Percentiles rank a stretch among this genome's conserved stretches.
phyloP scores from a whole-genome alignment of 2,888 invertebrate genomes.

The Agonum fuliginosum region DNA sequence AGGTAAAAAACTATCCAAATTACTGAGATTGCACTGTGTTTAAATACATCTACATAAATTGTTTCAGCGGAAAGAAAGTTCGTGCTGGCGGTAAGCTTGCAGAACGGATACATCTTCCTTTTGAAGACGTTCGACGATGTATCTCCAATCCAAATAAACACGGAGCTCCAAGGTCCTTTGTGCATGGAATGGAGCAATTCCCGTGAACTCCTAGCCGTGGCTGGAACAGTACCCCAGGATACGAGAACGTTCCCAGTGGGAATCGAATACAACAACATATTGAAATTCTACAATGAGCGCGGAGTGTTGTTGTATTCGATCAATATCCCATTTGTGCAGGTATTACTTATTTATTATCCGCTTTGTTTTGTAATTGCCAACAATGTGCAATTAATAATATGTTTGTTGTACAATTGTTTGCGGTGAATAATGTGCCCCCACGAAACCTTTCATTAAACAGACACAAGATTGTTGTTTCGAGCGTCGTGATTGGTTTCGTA shows the following conservation, averaged over 20 bases:
- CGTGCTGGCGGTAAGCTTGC: constrained; percentile 90
- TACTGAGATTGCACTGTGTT: constrained; percentile 1
- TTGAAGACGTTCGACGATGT: constrained; percentile 95
- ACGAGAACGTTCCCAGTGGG: constrained; percentile 67
- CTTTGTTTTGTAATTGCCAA: constrained; percentile 35
- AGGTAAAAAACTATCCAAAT: not conserved
- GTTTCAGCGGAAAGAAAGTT: constrained; percentile 79
- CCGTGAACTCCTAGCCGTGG: constrained; percentile 92
- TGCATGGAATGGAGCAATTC: constrained; percentile 98
- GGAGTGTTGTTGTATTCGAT: constrained; percentile 89
- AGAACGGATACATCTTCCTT: constrained; percentile 92
- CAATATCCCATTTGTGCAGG: constrained; percentile 85
- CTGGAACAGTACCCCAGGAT: constrained; percentile 80
- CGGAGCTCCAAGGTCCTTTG: constrained; percentile 86
- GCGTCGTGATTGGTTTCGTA: too few relatives aligned
- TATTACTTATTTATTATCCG: constrained; percentile 67
- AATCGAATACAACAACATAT: constrained; percentile 83
- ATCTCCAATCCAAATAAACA: constrained; percentile 89
- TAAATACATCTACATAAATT: constrained; percentile 41
- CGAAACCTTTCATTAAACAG: too few relatives aligned
- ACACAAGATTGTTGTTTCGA: too few relatives aligned
- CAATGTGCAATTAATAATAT: constrained; percentile 49
- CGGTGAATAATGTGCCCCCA: too few relatives aligned
- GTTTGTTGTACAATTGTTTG: too few relatives aligned
- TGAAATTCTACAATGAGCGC: constrained; percentile 93